Conservation (phyloP, 2,113 vertebrate genomes). For the Prolemur simus region DNA sequence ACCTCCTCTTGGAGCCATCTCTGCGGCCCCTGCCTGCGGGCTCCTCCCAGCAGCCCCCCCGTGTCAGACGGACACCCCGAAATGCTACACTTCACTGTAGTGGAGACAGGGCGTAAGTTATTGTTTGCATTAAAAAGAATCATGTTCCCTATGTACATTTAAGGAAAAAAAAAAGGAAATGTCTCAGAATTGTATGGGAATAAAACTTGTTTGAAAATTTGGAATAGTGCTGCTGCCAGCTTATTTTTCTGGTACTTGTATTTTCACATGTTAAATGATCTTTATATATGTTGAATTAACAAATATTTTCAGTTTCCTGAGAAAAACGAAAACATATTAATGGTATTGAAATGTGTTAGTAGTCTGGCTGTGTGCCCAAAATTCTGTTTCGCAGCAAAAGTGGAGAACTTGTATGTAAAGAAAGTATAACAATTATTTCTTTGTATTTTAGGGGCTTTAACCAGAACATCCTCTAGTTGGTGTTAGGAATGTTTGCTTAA, state of each 20-base stretch:
- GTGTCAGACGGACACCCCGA: background rate
- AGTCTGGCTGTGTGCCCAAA: constrained; percentile 83
- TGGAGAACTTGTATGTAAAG: constrained; percentile 86
- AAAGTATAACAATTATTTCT: constrained; percentile 85
- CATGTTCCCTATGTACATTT: constrained; percentile 73
- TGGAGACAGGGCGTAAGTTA: constrained; percentile 76
- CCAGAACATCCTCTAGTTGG: constrained; percentile 88
- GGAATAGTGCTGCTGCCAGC: constrained; percentile 78
- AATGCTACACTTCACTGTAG: constrained; percentile 30
- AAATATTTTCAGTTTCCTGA: constrained; percentile 87
- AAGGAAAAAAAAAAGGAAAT: constrained; percentile 22
- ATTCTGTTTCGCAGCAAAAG: constrained; percentile 75
- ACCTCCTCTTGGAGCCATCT: no score
- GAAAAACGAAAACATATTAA: constrained; percentile 60
- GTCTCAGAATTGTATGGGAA: constrained; percentile 76
- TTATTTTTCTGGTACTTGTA: constrained; percentile 84
- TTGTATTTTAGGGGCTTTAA: constrained; percentile 87
- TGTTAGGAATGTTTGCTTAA: constrained; percentile 89
- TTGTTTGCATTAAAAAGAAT: constrained; percentile 71
- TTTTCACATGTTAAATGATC: constrained; percentile 84
- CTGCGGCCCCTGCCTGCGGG: background rate
- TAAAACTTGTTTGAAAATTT: constrained; percentile 79
- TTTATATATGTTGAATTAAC: constrained; percentile 89
- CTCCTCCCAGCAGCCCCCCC: background rate
- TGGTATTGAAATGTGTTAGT: constrained; percentile 88